These are phyloP conservation scores for Camelus bactrianus DNA, from an alignment of 2,113 vertebrate genomes.

Conservation along the genomic window DNA sequence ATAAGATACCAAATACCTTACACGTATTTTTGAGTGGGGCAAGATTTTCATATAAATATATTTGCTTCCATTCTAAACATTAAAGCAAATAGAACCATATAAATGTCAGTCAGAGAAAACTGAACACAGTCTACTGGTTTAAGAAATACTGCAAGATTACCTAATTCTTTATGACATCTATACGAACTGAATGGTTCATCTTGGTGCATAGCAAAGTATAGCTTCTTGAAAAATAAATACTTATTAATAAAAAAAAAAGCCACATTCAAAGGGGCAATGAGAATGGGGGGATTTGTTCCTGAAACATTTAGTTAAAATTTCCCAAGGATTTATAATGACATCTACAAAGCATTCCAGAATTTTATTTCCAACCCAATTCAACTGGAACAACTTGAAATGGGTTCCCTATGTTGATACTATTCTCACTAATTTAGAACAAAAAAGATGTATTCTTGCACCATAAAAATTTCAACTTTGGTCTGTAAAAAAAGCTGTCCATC, in stretches of 20 bases:
- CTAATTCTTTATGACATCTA: not conserved
- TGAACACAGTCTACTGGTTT: not conserved
- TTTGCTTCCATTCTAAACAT: not conserved
- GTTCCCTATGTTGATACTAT: not conserved
- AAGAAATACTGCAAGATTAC: not conserved
- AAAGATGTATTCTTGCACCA: not conserved
- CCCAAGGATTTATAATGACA: not conserved
- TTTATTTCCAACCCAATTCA: not conserved
- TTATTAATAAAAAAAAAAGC: not conserved
- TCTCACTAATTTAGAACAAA: not conserved
- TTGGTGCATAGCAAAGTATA: not conserved
- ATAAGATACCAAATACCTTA: not conserved
- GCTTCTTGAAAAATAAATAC: not conserved
- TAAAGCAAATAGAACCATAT: not conserved
- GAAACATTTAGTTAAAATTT: not conserved
- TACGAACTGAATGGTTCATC: not conserved
- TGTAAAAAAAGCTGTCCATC: not conserved
- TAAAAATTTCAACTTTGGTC: not conserved
- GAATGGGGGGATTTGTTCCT: not conserved
- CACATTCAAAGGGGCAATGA: not conserved
- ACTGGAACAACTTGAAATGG: not conserved
- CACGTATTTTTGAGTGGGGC: not conserved
- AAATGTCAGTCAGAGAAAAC: constrained; percentile 7
- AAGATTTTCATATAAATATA: not conserved
- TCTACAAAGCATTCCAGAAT: not conserved